Evolutionary conservation across 64 coral and sea anemone species (phyloP), one percentile per base, ranked within the genome.

Genomic region (Acropora tenuis): DNA sequence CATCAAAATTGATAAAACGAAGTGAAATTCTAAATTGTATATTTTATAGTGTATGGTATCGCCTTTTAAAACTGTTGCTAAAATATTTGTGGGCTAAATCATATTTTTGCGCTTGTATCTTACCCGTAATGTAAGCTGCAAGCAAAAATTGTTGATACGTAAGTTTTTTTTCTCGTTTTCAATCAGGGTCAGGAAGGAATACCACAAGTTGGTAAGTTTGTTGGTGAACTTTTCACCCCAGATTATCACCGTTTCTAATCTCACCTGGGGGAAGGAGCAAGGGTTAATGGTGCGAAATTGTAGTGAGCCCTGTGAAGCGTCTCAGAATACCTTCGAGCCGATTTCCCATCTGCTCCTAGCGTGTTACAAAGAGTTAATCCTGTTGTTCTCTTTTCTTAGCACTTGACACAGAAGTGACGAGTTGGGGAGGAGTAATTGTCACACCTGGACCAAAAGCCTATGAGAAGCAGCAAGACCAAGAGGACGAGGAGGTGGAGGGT

Each of bases 361-460:
- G 60, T 63, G 60, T 63, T 10, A 63, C 2, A 63, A 63, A 63
- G 11, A 63, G 60, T 63, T 63, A 12, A 68, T 40, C 18, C 10
- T 4, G 13, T 0, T 57, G 68, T 17, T 52, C 48, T 89, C 15
- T 84, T 5, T 42, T 13, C 86, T 15, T 58, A 98, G 96, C 93
- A 17, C 66, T 98, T 7, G 96, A 98, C 50, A 92, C 96, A 3
- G 96, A 98, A 3, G 96, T 98, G 19, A 92, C 93, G 0, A 98
- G 96, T 43, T 98, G 96, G 96, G 93, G 93, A 75, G 96, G 96
- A 43, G 96, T 98, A 42, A 98, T 98, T 13, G 96, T 98, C 15
- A 98, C 96, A 47, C 96, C 96, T 5, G 96, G 96, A 18, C 52
- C 74, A 48, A 95, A 92, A 41, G 96, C 96, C 8, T 98, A 95